Evolutionary conservation across 1,140 invertebrate species (phyloP).

Genomic region (Aphelinus certus): DNA sequence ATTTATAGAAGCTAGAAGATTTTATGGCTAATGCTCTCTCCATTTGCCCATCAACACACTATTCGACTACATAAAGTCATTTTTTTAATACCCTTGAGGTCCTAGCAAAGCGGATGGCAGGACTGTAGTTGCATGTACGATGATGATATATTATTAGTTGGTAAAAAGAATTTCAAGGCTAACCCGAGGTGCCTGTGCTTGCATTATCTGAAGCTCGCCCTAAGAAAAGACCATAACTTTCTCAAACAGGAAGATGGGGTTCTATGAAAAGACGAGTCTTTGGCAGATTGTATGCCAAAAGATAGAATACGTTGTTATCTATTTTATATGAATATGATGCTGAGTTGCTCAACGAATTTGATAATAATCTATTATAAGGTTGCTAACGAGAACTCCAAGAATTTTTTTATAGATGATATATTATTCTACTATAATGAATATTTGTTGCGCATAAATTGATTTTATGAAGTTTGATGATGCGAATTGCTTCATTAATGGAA

Average conservation of each 20-base stretch:
- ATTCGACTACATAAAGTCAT: constrained; percentile 85
- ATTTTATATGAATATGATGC: constrained; percentile 85
- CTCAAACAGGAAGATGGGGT: constrained; percentile 62
- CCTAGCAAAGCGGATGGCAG: constrained; percentile 86
- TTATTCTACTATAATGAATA: no score
- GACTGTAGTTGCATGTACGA: constrained; percentile 89
- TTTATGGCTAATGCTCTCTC: constrained; percentile 74
- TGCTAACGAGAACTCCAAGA: no score
- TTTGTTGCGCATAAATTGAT: no score
- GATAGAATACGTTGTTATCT: constrained; percentile 71
- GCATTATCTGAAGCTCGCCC: constrained; percentile 77
- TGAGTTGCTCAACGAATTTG: constrained; percentile 78
- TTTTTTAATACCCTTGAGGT: constrained; percentile 80
- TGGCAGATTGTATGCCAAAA: constrained; percentile 75
- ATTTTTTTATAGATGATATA: no score
- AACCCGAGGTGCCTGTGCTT: constrained; percentile 62
- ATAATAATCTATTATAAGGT: no score
- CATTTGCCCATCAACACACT: constrained; percentile 98
- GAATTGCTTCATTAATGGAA: no score
- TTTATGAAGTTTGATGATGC: no score
- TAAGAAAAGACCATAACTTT: no score
- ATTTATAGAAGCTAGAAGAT: constrained; percentile 73
- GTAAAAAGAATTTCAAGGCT: constrained; percentile 84
- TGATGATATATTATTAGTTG: constrained; percentile 87
- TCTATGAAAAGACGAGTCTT: constrained; percentile 86